Percentiles rank a stretch among this genome's conserved stretches.
phyloP scores from a whole-genome alignment of 2,888 invertebrate species.

The Lithophane semibrunnea region DNA sequence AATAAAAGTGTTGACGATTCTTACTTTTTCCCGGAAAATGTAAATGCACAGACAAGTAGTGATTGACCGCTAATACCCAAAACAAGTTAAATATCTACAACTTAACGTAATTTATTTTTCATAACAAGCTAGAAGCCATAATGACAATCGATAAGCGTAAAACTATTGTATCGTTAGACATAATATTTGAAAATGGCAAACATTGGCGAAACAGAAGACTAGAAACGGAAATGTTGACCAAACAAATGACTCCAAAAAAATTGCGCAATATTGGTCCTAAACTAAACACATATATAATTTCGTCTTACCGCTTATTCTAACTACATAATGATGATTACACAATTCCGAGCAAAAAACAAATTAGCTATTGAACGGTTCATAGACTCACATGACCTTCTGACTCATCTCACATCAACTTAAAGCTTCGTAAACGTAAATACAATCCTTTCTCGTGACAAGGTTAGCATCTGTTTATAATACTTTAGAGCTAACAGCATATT shows the following conservation, averaged over 20 bases:
- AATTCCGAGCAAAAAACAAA: constrained; percentile 19
- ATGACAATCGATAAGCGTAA: background rate
- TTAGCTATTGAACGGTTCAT: background rate
- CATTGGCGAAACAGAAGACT: background rate
- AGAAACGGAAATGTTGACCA: too few species aligned
- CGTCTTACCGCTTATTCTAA: background rate
- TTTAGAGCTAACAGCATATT: constrained; percentile 3
- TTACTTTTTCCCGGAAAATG: background rate
- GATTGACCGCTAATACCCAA: background rate
- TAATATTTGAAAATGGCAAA: constrained; percentile 2
- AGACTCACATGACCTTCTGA: constrained; percentile 51
- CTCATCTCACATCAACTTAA: constrained; percentile 46
- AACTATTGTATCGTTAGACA: background rate
- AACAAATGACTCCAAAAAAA: too few species aligned
- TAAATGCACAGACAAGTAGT: background rate
- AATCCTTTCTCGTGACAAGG: constrained; percentile 58
- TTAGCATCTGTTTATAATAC: constrained; percentile 36
- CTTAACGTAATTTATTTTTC: background rate
- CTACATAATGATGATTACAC: constrained; percentile 40
- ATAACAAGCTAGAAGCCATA: background rate
- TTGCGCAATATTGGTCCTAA: background rate
- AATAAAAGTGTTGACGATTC: background rate
- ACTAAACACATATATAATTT: background rate
- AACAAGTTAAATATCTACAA: constrained; percentile 6
- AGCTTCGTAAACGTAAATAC: constrained; percentile 30